Evolutionary conservation across 37 sponge, comb jelly and placozoan genomes (phyloP).

Genomic region (Diacarnus erythraeanus): DNA sequence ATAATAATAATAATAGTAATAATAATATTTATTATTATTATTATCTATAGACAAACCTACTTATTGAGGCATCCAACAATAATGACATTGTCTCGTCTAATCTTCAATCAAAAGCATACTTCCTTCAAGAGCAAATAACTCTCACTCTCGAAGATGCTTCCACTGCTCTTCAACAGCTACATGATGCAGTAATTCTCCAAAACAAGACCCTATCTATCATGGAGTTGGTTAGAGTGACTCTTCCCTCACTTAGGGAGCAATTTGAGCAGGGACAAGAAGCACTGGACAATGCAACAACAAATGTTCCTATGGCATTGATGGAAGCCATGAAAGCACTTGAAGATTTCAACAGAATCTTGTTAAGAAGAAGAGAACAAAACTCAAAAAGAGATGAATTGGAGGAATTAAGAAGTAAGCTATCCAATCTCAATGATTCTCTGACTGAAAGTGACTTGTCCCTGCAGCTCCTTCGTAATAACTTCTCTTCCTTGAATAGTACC

Average conservation of each 20-base stretch:
- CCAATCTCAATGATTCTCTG: background rate
- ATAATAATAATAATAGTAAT: too few relatives aligned
- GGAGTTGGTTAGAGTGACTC: background rate
- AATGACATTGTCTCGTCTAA: too few relatives aligned
- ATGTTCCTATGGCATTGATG: constrained; percentile 18
- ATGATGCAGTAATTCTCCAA: constrained; percentile 22
- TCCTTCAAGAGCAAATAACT: background rate
- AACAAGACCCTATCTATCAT: background rate
- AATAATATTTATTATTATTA: too few relatives aligned
- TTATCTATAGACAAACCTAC: too few relatives aligned
- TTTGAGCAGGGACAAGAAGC: background rate
- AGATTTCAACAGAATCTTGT: background rate
- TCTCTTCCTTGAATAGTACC: background rate
- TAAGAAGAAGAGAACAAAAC: background rate
- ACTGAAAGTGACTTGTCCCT: background rate
- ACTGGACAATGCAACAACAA: background rate
- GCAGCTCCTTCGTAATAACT: background rate
- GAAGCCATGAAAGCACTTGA: background rate
- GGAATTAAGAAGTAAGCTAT: background rate
- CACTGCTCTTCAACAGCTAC: constrained; percentile 4
- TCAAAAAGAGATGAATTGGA: background rate
- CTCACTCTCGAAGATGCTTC: constrained; percentile 11
- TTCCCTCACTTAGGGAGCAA: background rate
- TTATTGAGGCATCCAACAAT: too few relatives aligned
- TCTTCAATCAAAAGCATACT: background rate